Evolutionary conservation across 2,888 invertebrate genomes (phyloP), one percentile per base, ranked within the genome.

Genomic region (Calephelis perditalis): DNA sequence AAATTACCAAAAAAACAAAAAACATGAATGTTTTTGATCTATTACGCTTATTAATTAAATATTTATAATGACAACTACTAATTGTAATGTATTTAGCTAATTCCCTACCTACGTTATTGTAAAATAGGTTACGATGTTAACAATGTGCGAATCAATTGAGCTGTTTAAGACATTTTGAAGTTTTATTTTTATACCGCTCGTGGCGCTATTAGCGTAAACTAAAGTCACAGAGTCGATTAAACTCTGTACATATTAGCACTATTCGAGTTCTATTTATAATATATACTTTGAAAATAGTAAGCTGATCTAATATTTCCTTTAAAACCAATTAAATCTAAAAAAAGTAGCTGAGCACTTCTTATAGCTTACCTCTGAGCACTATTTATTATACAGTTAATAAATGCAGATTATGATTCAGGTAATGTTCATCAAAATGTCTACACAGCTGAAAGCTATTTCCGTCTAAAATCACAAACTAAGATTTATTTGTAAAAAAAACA

Each of bases 21-120:
- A 84, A 84, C 82, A 79, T 82, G 75, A 83, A 85, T 85, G 86
- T 87, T 86, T 81, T 88, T 87, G 84, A 88, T 89, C 89, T 89
- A 90, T 85, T 90, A 90, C 89, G 89, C 89, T 90, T 90, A 90
- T 89, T 89, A 89, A 88, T 85, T 85, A 86, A 81, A 84, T 84
- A 83, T 81, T 79, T 79, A 75, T 67, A 65, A 66, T 70, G 67
- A 65, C 69, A 69, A 68, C 64, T 65, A 67, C 78, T 81, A 82
- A 83, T 78, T 82, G 79, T 86, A 84, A 56, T 56, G 60, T 54
- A 54, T 81, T 86, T 82, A 86, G 81, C 83, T 78, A 84, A 79
- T 80, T 84, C 81, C 79, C 74, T 82, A 84, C 74, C 75, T 78
- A 86, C 75, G 78, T 88, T 84, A 84, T 78, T 85, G 84, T 86